Base-by-base conservation (phyloP, 2,888 invertebrate species). In the Ectemnius lituratus region DNA sequence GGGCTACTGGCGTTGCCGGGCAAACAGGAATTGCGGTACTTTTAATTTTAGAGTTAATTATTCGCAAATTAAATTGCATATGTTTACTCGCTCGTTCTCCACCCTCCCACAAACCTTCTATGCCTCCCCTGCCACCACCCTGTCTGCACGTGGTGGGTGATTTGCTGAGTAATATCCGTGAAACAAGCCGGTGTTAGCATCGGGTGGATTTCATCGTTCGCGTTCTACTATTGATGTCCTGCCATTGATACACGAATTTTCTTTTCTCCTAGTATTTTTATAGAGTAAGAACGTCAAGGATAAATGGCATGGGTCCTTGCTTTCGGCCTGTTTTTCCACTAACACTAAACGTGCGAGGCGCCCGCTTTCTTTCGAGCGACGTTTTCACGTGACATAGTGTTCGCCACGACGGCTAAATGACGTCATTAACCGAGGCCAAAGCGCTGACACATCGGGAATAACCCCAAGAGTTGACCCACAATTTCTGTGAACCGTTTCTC, bases 381-480 rank as follows among this genome's bases (percentile, higher is more conserved):
- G 61, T 73, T 73, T 76, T 73, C 66, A 73, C 70, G 74, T 73
- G 74, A 68, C 75, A 72, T 74, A 76, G 63, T 58, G 77, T 76
- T 71, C 80, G 69, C 73, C 64, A 83, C 82, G 87, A 84, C 85
- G 84, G 79, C 86, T 87, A 88, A 88, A 88, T 86, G 85, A 88
- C 83, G 84, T 87, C 87, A 88, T 88, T 88, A 88, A 87, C 84
- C 8, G 86, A 85, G 78, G 81, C 82, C 82, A 88, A 88, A 87
- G 84, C 83, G 87, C 88, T 88, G 88, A 88, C 88, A 86, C 85
- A 85, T 82, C 80, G 83, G 81, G 85, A 84, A 86, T 84, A 83
- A 82, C 84, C 81, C 83, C 76, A 79, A 79, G 81, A 83, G 81
- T 83, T 82, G 82, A 86, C 79, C 80, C 82, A 78, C 80, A 81